Evolutionary conservation across 2,113 vertebrate species (phyloP).

Genomic region (Upupa epops): DNA sequence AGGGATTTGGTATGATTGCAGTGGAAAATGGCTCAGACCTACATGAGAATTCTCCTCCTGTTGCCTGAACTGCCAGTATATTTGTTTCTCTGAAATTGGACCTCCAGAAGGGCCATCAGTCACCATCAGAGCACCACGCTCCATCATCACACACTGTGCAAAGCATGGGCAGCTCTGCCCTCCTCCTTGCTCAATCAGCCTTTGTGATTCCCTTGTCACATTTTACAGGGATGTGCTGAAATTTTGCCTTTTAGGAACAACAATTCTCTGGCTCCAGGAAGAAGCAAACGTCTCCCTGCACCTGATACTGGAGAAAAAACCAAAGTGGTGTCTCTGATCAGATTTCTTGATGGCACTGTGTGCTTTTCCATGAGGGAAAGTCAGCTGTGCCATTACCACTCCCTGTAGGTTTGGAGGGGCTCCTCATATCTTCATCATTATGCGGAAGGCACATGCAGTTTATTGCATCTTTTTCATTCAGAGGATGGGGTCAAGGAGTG

Average conservation of each 20-base stretch:
- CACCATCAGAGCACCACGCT: background rate
- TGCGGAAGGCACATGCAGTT: background rate
- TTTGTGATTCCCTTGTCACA: background rate
- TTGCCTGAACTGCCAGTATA: too few relatives aligned
- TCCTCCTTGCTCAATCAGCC: background rate
- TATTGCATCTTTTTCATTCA: background rate
- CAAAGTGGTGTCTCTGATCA: background rate
- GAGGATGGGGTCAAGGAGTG: background rate
- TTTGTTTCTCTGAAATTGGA: background rate
- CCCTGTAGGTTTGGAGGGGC: background rate
- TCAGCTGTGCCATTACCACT: rapidly evolving
- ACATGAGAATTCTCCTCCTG: rapidly evolving
- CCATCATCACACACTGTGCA: rapidly evolving
- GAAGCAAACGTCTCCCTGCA: constrained; percentile 2
- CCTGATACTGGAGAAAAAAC: background rate
- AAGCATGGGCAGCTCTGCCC: rapidly evolving
- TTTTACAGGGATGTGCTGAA: background rate
- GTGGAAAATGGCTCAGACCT: background rate
- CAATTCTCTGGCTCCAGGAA: background rate
- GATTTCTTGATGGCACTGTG: too few relatives aligned
- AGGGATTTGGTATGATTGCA: background rate
- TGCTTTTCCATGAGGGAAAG: too few relatives aligned
- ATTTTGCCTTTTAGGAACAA: background rate
- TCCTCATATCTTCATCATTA: background rate
- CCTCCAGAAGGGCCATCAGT: background rate